Conservation (phyloP, 2,888 invertebrate species). For the Maniola hyperantus region DNA sequence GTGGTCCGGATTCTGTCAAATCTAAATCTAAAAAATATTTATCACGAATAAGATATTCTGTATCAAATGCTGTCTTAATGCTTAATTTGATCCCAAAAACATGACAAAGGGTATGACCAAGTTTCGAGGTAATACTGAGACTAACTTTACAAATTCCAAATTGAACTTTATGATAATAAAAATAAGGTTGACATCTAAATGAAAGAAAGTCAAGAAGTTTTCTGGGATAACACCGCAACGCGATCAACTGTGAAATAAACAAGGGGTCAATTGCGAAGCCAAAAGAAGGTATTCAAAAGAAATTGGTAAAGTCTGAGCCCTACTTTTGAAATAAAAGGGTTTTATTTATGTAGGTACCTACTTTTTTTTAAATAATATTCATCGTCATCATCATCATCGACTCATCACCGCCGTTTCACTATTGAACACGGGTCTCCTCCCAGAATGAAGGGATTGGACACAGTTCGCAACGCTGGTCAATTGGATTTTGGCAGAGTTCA, state of each 20-base stretch:
- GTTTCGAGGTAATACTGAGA: not conserved
- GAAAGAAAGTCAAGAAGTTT: constrained; percentile 3
- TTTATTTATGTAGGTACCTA: too few relatives aligned
- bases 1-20: not conserved
- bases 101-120: constrained; percentile 4
- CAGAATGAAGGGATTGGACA: too few relatives aligned
- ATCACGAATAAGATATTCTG: constrained; percentile 6
- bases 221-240: constrained; percentile 32
- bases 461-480: too few relatives aligned
- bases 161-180: not conserved
- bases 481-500: too few relatives aligned
- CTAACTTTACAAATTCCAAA: not conserved
- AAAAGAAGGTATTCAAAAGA: too few relatives aligned
- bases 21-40: constrained; percentile 3
- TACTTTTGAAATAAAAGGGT: not conserved
- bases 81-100: constrained; percentile 10
- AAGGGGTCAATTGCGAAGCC: constrained; percentile 37
- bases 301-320: not conserved
- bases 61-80: constrained; percentile 12
- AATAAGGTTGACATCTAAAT: not conserved
- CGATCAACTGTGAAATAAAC: constrained; percentile 41
- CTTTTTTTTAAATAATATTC: too few relatives aligned
- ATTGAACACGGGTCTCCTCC: too few relatives aligned
- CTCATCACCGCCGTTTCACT: too few relatives aligned
- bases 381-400: too few relatives aligned